phyloP scores from a whole-genome alignment of 2,113 vertebrate species.

The Oncorhynchus masou region DNA sequence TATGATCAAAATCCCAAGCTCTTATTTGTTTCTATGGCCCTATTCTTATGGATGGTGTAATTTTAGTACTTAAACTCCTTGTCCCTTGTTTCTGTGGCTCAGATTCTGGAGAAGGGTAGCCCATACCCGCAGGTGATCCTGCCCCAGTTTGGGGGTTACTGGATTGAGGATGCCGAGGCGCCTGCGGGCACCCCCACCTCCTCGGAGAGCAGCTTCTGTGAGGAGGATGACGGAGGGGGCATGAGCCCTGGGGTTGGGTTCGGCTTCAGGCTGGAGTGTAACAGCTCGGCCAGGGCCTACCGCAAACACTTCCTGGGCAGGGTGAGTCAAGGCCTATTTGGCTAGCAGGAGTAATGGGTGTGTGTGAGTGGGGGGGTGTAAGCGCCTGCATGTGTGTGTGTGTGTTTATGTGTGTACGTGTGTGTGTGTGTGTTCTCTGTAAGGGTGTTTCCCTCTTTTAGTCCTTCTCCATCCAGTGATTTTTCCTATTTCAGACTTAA shows the following conservation, averaged over 20 bases:
- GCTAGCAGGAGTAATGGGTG: not conserved
- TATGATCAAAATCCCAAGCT: too few species aligned
- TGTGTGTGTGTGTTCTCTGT: not conserved
- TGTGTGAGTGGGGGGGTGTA: not conserved
- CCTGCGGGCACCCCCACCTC: slow-evolving; percentile 71
- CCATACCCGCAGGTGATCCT: slow-evolving; percentile 95
- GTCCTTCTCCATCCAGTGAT: too few species aligned
- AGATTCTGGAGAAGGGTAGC: slow-evolving; percentile 89
- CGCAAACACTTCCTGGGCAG: slow-evolving; percentile 94
- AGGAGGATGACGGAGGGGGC: slow-evolving; percentile 78
- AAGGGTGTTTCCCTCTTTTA: too few species aligned
- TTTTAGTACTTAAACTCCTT: not conserved
- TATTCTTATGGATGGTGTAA: too few species aligned
- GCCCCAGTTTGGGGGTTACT: slow-evolving; percentile 97
- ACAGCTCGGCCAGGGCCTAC: slow-evolving; percentile 87
- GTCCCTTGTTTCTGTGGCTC: not conserved
- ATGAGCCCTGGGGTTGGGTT: slow-evolving; percentile 73
- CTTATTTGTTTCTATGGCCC: too few species aligned
- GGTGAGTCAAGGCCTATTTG: slow-evolving; percentile 69
- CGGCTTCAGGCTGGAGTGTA: slow-evolving; percentile 86
- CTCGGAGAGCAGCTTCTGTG: slow-evolving; percentile 81
- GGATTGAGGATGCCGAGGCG: slow-evolving; percentile 94
- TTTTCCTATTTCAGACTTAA: too few species aligned
- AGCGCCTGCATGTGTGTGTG: not conserved
- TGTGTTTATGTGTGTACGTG: not conserved